Conservation (phyloP, 2,113 vertebrate species). For the Muntiacus muntjak region DNA sequence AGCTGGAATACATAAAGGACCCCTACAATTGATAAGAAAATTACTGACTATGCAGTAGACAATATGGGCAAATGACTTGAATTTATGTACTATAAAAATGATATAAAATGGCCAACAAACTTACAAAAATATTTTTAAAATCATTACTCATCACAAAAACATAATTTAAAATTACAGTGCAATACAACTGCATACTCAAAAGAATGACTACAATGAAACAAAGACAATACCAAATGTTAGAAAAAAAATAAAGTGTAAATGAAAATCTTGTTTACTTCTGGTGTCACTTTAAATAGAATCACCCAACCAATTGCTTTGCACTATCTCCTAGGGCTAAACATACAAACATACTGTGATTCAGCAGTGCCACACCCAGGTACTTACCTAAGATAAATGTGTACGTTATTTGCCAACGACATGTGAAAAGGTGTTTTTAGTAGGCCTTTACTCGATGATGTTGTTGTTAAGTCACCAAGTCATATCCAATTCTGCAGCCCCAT, state of each 20-base stretch:
- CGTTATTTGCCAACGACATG: neutral
- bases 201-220: neutral
- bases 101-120: neutral
- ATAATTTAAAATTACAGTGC: neutral
- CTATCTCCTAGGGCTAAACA: neutral
- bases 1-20: neutral
- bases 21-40: neutral
- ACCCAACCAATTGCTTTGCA: neutral
- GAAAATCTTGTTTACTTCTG: neutral
- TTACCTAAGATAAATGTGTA: neutral
- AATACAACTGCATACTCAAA: neutral
- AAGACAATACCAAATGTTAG: neutral
- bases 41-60: neutral
- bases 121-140: neutral
- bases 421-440: neutral
- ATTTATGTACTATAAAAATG: neutral
- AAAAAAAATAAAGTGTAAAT: rapidly evolving
- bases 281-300: neutral
- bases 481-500: neutral
- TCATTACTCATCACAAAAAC: neutral
- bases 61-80: neutral
- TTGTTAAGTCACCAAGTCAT: neutral
- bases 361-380: neutral
- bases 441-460: neutral
- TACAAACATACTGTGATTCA: neutral